Conservation (phyloP, 2,113 vertebrate genomes). For the Halcyon malimbica region DNA sequence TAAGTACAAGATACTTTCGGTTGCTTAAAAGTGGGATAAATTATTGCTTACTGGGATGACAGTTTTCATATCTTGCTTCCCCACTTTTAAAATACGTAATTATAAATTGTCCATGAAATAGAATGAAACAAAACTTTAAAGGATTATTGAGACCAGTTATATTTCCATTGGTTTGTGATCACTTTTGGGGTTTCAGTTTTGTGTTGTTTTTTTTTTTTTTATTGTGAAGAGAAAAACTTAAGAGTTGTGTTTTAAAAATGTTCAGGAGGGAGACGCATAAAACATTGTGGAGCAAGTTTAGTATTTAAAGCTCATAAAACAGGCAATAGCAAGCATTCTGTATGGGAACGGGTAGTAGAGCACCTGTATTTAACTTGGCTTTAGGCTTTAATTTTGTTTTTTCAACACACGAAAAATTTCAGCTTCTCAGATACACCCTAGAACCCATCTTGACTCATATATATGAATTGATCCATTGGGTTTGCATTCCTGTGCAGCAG, state of each 20-base stretch:
- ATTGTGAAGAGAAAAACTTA: background rate
- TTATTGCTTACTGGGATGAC: background rate
- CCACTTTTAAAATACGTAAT: background rate
- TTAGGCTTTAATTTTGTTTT: background rate
- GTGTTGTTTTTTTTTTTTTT: background rate
- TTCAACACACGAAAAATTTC: background rate
- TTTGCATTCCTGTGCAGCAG: background rate
- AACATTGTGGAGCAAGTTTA: background rate
- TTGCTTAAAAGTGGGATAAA: background rate
- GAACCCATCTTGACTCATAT: background rate
- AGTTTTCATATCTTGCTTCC: background rate
- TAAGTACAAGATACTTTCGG: background rate
- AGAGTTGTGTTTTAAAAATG: background rate
- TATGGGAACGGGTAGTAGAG: background rate
- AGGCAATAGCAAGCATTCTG: background rate
- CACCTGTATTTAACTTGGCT: background rate
- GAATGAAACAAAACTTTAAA: background rate
- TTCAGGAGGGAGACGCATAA: background rate
- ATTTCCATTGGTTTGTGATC: background rate
- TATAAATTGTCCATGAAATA: background rate
- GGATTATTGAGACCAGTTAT: background rate
- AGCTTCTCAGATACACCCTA: background rate
- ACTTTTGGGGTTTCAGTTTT: background rate
- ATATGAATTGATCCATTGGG: rapidly evolving
- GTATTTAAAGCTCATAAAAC: background rate